Percentiles rank a stretch among this genome's conserved stretches.
These are phyloP conservation scores for Felis catus DNA, from an alignment of 2,113 vertebrate genomes.

Conservation along the genomic window DNA sequence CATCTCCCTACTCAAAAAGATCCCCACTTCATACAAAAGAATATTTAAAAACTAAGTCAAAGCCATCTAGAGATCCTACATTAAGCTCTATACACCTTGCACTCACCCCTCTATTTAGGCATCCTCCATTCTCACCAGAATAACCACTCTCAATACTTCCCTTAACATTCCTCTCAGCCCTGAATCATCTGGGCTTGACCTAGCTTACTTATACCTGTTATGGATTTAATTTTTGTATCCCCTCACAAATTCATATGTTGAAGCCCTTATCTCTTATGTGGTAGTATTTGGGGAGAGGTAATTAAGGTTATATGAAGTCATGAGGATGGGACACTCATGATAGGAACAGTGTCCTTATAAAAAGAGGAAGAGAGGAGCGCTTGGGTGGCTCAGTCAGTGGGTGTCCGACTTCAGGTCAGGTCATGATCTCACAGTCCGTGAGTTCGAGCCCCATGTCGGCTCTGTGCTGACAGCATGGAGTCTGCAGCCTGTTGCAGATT, in stretches of 20 bases:
- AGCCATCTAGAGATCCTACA: not conserved
- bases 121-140: not conserved
- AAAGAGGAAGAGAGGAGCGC: not conserved
- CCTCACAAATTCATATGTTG: not conserved
- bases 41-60: constrained; percentile 10
- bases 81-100: not conserved
- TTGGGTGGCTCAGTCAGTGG: too few relatives aligned
- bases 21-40: not conserved
- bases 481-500: too few relatives aligned
- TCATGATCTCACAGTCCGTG: too few relatives aligned
- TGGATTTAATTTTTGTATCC: not conserved
- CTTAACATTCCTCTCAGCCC: not conserved
- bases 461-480: too few relatives aligned
- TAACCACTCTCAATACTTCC: not conserved
- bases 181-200: not conserved
- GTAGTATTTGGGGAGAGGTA: not conserved
- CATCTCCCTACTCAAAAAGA: not conserved
- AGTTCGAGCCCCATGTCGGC: too few relatives aligned
- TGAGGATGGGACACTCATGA: not conserved
- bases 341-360: not conserved
- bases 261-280: not conserved
- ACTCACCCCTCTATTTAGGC: not conserved
- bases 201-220: not conserved
- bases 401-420: too few relatives aligned
- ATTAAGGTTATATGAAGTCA: not conserved